Conservation (phyloP, 1,140 invertebrate species). For the Pogonognathellus flavescens region DNA sequence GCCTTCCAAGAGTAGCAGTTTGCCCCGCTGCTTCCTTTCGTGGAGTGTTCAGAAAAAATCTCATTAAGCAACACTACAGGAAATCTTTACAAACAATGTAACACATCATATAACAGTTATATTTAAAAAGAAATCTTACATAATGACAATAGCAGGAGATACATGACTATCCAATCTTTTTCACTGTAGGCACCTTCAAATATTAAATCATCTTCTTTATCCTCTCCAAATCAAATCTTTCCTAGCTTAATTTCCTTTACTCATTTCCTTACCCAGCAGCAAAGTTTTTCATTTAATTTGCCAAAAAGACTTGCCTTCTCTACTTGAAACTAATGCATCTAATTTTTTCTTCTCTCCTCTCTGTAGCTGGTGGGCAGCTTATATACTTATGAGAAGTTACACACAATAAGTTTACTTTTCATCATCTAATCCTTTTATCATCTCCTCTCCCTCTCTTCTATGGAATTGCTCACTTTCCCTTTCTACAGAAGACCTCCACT, state of each 20-base stretch:
- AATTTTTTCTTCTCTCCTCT: too few relatives aligned
- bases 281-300: constrained; percentile 34
- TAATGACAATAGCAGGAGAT: not conserved
- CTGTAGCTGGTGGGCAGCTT: not conserved
- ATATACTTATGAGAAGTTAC: constrained; percentile 3
- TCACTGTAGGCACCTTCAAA: not conserved
- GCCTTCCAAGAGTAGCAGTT: too few relatives aligned
- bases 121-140: not conserved
- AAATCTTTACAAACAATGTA: too few relatives aligned
- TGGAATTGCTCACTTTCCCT: constrained; percentile 16
- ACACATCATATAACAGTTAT: not conserved
- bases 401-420: not conserved
- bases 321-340: not conserved
- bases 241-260: not conserved
- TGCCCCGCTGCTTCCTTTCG: too few relatives aligned
- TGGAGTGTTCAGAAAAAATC: too few relatives aligned
- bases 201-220: not conserved
- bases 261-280: not conserved
- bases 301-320: not conserved
- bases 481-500: not conserved
- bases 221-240: not conserved
- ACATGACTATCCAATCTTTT: not conserved
- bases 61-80: too few relatives aligned
- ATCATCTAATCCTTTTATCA: constrained; percentile 28
- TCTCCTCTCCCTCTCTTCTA: not conserved